phyloP scores from a whole-genome alignment of 2,888 invertebrate species.

The Macaria notata region DNA sequence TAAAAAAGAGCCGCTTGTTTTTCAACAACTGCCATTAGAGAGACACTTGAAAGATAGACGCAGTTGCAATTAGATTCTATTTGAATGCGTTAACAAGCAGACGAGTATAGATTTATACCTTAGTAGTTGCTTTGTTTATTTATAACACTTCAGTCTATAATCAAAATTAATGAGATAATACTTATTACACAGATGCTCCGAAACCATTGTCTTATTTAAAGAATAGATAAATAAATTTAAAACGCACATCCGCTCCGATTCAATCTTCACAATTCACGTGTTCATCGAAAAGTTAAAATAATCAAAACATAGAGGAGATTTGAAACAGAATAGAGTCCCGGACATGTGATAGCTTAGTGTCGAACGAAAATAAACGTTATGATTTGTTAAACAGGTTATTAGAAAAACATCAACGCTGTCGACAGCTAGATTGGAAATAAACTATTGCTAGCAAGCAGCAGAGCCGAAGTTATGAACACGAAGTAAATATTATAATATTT shows the following conservation, averaged over 20 bases:
- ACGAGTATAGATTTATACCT: background rate
- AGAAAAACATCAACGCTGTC: conserved; percentile 71
- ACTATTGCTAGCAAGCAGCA: conserved; percentile 53
- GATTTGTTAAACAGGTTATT: conserved; percentile 77
- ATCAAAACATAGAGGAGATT: conserved; percentile 73
- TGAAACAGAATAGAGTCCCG: conserved; percentile 75
- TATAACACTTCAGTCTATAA: too few species aligned
- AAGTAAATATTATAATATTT: too few species aligned
- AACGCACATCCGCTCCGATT: conserved; percentile 43
- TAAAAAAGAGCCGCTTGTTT: conserved; percentile 58
- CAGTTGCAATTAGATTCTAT: conserved; percentile 41
- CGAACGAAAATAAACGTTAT: conserved; percentile 77
- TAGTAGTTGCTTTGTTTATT: too few species aligned
- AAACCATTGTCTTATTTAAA: too few species aligned
- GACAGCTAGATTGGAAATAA: conserved; percentile 62
- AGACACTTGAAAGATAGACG: conserved; percentile 73
- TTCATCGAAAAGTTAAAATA: conserved; percentile 70
- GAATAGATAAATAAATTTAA: too few species aligned
- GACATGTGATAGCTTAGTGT: conserved; percentile 74
- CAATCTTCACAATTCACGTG: conserved; percentile 52
- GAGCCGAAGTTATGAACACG: conserved; percentile 14
- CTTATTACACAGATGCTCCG: too few species aligned
- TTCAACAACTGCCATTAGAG: conserved; percentile 71
- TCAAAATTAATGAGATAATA: too few species aligned
- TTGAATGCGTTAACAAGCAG: conserved; percentile 21